Percentiles rank a stretch among this genome's conserved stretches.
These are phyloP conservation scores for Adineta ricciae DNA, from an alignment of 2,888 invertebrate genomes.

Conservation along the genomic window DNA sequence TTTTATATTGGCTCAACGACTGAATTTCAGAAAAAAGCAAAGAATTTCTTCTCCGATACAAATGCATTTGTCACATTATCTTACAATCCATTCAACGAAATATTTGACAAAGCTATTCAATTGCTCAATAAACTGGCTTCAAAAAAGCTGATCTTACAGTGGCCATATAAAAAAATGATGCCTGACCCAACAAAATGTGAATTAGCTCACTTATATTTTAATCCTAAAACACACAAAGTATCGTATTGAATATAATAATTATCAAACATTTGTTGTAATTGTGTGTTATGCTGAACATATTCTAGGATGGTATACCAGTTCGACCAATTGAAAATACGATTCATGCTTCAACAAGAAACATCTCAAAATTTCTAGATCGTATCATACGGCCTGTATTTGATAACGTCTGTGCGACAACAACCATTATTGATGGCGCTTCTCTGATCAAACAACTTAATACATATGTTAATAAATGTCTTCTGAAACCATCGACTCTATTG, in stretches of 20 bases:
- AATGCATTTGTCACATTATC: not conserved
- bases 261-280: not conserved
- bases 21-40: not conserved
- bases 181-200: too few relatives aligned
- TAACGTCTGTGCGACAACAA: not conserved
- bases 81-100: not conserved
- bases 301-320: not conserved
- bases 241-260: too few relatives aligned
- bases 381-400: not conserved
- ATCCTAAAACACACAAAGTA: not conserved
- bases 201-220: too few relatives aligned
- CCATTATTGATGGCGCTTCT: not conserved
- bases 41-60: not conserved
- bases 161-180: not conserved
- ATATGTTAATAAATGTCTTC: not conserved
- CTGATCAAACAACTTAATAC: not conserved
- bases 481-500: not conserved
- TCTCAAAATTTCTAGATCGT: not conserved
- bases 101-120: not conserved
- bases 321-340: not conserved
- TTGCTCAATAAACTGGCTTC: not conserved
- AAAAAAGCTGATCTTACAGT: not conserved
- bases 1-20: not conserved
- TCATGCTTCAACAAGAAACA: not conserved
- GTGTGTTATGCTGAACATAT: not conserved